Evolutionary conservation across 2,888 invertebrate genomes (phyloP).

Genomic region (Metallyticus violacea): DNA sequence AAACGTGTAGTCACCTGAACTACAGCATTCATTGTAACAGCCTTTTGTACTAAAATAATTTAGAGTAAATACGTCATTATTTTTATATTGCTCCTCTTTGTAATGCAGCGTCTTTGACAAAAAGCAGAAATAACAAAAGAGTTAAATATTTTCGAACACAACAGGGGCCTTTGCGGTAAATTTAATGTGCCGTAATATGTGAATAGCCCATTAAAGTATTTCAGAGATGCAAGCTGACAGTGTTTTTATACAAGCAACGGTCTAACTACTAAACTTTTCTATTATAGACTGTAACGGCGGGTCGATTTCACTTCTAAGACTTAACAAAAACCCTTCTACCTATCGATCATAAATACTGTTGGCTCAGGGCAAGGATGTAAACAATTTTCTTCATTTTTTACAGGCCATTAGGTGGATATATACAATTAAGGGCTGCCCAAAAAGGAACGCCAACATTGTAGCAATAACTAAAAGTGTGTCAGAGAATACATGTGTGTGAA

Average conservation of each 20-base stretch:
- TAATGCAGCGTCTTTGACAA: background rate
- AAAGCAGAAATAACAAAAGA: background rate
- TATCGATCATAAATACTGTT: slow-evolving; percentile 18
- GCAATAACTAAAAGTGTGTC: background rate
- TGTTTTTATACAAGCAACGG: background rate
- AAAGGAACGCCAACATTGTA: background rate
- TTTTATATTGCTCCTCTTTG: background rate
- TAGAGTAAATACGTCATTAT: background rate
- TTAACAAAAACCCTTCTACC: slow-evolving; percentile 11
- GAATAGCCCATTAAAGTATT: background rate
- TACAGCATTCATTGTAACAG: background rate
- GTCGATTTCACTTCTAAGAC: slow-evolving; percentile 20
- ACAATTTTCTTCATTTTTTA: background rate
- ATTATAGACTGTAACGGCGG: slow-evolving; percentile 8
- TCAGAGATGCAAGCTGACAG: background rate
- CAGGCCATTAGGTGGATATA: background rate
- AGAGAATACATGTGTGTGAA: too few species aligned
- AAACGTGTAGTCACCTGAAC: background rate
- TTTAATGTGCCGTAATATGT: background rate
- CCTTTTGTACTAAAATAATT: background rate
- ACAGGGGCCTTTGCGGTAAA: background rate
- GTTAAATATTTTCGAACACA: background rate
- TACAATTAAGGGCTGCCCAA: background rate
- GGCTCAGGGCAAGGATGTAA: background rate
- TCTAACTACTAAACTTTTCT: slow-evolving; percentile 9